Evolutionary conservation across 1,140 invertebrate species (phyloP), one percentile per base, ranked within the genome.

Genomic region (Drosophila kanapiae): DNA sequence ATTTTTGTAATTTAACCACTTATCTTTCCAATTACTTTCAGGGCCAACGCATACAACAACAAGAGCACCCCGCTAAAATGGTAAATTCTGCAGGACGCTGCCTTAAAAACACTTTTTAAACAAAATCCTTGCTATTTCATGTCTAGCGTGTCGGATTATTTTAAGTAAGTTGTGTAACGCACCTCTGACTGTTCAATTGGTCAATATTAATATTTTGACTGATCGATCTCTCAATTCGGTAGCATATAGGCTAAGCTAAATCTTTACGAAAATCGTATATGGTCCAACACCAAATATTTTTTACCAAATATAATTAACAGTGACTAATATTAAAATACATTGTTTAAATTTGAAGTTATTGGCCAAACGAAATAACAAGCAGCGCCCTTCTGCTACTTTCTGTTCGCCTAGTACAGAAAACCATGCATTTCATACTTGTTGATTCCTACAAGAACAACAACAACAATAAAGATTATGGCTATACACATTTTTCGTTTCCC

Each of bases 131-230:
- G 40, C 37, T 68, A 60, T 82, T 88, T 81, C 85, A 85, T 88
- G 85, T 75, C 78, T 88, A 92, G 91, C 81, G 91, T 92, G 43
- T 86, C 91, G 69, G 91, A 92, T 77, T 92, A 92, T 85, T 92
- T 92, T 92, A 92, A 92, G 82, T 92, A 83, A 92, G 51, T 71
- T 57, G 14, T 23, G 47, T 33, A 54, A 13, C 18, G 3, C n/a
- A 63, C 33, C n/a, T 42, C 9, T 13, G 10, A 31, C 16, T 23
- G 31, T 54, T 54, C n/a, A 47, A 23, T 16, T 14, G 35, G 27
- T 13, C 23, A 14, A 18, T 5, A 31, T 37, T 38, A 10, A 16
- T 29, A 35, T 14, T 45, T 49, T 67, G 47, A 67, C 37, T 35
- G 11, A 69, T 49, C 35, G 23, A 38, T 67, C 42, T 35, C 29